Conservation (phyloP, 2,113 vertebrate genomes). For the Indicator indicator region DNA sequence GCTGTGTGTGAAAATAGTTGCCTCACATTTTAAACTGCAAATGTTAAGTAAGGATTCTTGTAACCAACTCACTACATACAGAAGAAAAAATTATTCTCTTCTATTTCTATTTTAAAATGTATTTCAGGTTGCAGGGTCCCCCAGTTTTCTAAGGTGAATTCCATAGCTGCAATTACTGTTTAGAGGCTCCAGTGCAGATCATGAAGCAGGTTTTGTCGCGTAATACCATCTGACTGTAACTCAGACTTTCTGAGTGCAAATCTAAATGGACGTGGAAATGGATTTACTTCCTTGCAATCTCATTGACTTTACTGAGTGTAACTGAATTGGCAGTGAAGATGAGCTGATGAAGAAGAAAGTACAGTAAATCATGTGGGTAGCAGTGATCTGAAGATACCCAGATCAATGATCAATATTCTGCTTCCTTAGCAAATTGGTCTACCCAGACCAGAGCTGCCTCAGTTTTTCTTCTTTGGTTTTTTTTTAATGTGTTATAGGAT, state of each 20-base stretch:
- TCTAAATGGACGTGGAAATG: background rate
- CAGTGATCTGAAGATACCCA: background rate
- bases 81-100: background rate
- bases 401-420: background rate
- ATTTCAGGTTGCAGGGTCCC: background rate
- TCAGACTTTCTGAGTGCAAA: background rate
- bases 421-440: background rate
- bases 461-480: background rate
- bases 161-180: background rate
- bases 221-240: background rate
- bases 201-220: background rate
- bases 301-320: background rate
- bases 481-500: background rate
- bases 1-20: background rate
- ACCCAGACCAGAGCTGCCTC: background rate
- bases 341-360: background rate
- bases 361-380: background rate
- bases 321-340: background rate
- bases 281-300: background rate
- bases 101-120: background rate
- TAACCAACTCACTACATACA: background rate
- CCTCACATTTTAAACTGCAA: background rate
- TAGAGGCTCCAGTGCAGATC: background rate
- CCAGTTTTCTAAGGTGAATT: background rate
- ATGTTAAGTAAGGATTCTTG: background rate